Base-by-base conservation (phyloP, 2,113 vertebrate genomes). In the Clinocottus analis region DNA sequence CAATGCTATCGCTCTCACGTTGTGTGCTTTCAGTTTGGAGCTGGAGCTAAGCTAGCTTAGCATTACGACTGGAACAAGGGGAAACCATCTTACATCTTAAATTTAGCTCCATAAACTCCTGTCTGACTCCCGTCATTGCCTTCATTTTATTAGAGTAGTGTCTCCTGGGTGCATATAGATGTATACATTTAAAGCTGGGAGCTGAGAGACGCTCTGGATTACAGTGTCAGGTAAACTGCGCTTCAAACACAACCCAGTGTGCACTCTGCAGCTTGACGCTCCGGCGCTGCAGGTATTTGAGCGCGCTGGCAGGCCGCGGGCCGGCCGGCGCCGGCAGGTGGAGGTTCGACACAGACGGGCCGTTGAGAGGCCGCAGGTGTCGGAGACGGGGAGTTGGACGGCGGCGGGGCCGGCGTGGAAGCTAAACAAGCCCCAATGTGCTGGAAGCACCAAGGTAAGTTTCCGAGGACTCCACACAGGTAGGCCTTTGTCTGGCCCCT, bases 351-450 rank as follows among this genome's bases (percentile, higher is more conserved):
- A 79, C 78, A 86, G 84, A 86, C 79, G 55, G 79, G 72, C 85
- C 80, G 86, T 73, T 88, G 86, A 90, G 87, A 89, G 84, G 87
- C 86, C 72, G 1, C 86, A 86, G 85, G 84, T 86, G 86, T 66
- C 51, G 79, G 55, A 87, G 85, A 87, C 77, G 47, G 53, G 49
- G 79, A 86, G 74, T 70, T 88, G 89, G 83, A 87, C 74, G 11
- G 83, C 23, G 11, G 61, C 70, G 72, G 74, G 78, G 73, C 83
- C 60, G 69, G 16, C 47, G 82, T 70, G 7, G 21, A 75, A 92
- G 77, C 79, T 77, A 87, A 89, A 90, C 83, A 85, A 84, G 82
- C 59, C 84, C 74, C 39, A 77, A 43, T 73, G 76, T 59, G 73
- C 82, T 84, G 91, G 90, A 93, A 82, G 75, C 49, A 79, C 37